Conservation (phyloP, 2,888 invertebrate genomes). For the Euplexia lucipara region DNA sequence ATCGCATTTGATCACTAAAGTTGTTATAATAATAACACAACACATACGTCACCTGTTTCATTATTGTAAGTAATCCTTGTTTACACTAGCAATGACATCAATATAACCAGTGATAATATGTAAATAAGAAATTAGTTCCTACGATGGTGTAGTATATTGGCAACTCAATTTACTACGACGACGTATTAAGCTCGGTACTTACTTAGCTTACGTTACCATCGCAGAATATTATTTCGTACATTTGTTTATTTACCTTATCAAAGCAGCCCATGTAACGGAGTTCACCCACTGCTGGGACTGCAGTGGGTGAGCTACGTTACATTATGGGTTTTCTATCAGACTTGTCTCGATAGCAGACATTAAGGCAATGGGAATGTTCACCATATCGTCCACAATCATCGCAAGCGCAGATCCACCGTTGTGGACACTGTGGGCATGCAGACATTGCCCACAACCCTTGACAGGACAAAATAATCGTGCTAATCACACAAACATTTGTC, state of each 20-base stretch:
- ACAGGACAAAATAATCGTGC: too few relatives aligned
- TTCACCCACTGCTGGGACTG: background rate
- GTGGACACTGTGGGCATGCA: too few relatives aligned
- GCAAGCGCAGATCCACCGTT: too few relatives aligned
- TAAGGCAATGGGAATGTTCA: background rate
- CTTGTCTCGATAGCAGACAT: too few relatives aligned
- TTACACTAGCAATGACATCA: constrained; percentile 14
- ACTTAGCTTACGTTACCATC: too few relatives aligned
- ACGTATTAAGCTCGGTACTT: background rate
- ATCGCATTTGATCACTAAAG: constrained; percentile 10
- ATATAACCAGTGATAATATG: background rate
- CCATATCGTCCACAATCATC: background rate
- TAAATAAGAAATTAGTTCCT: constrained; percentile 12
- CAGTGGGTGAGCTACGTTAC: too few relatives aligned
- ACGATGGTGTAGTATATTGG: too few relatives aligned
- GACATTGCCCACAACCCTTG: too few relatives aligned
- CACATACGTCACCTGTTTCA: constrained; percentile 9
- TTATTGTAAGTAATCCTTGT: constrained; percentile 29
- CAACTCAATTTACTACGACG: background rate
- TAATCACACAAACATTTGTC: too few relatives aligned
- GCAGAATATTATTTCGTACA: too few relatives aligned
- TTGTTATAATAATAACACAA: constrained; percentile 14
- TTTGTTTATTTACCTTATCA: too few relatives aligned
- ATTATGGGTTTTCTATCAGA: background rate
- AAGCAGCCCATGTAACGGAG: too few relatives aligned